A percentile compares a stretch with the other conserved stretches of the same genome.
Evolutionary conservation across 2,888 invertebrate genomes (phyloP).

Genomic region (Lasioglossum figueresi): DNA sequence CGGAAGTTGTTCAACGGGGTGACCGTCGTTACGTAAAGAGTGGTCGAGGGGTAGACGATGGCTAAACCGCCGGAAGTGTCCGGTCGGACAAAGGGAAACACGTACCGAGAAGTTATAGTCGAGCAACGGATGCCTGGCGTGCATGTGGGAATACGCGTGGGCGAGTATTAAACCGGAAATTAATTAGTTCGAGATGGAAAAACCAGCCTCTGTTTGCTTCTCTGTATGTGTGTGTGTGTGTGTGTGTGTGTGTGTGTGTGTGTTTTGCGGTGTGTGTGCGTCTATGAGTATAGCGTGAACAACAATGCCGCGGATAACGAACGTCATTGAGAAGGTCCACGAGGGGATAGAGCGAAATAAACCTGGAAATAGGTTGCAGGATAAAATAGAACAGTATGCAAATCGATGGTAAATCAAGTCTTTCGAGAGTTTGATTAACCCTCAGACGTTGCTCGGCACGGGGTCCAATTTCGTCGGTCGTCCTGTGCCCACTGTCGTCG

Average conservation of each 20-base stretch:
- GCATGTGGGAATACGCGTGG: conserved; percentile 16
- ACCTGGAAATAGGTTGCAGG: not conserved
- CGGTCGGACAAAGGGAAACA: conserved; percentile 19
- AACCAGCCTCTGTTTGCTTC: not conserved
- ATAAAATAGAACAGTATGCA: not conserved
- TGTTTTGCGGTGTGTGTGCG: not conserved
- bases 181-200: conserved; percentile 36
- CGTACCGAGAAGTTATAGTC: not conserved
- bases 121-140: not conserved
- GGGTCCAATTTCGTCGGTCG: conserved; percentile 6
- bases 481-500: not conserved
- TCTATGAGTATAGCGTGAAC: not conserved
- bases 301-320: conserved; percentile 18
- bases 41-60: conserved; percentile 11
- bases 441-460: not conserved
- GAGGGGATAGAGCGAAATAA: not conserved
- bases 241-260: not conserved
- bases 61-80: conserved; percentile 4
- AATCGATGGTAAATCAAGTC: not conserved
- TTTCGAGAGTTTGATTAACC: conserved; percentile 13
- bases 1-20: conserved; percentile 28
- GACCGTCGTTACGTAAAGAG: conserved; percentile 29
- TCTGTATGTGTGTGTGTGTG: not conserved
- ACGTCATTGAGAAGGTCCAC: not conserved
- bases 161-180: conserved; percentile 15